Conservation (phyloP, 2,113 vertebrate species). For the Antechinus stuartii region DNA sequence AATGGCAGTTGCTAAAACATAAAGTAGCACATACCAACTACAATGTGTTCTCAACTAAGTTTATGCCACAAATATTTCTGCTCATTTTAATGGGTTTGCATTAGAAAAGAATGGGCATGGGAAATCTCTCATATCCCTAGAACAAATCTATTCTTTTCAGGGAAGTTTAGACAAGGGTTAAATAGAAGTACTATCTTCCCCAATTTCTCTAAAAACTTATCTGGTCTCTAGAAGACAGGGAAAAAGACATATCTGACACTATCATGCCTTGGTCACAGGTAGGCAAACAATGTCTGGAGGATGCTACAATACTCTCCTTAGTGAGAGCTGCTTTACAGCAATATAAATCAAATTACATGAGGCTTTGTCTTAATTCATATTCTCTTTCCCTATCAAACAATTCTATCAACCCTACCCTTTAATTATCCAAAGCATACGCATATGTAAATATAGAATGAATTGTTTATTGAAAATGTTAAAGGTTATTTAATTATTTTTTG, state of each 20-base stretch:
- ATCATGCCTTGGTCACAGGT: background rate
- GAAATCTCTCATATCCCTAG: background rate
- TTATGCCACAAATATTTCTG: conserved; percentile 3
- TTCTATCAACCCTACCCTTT: conserved; percentile 25
- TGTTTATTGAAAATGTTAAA: conserved; percentile 9
- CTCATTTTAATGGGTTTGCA: background rate
- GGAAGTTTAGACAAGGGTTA: background rate
- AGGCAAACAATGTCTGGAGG: background rate
- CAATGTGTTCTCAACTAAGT: background rate
- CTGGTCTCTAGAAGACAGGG: background rate
- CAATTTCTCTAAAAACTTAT: conserved; percentile 15
- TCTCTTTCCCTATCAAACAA: conserved; percentile 35
- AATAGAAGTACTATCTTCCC: conserved; percentile 3
- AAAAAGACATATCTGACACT: background rate
- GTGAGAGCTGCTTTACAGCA: conserved; percentile 25
- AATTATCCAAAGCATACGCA: conserved; percentile 31
- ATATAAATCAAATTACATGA: conserved; percentile 2
- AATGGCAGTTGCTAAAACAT: background rate
- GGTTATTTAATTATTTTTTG: conserved; percentile 35
- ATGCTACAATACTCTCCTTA: conserved; percentile 34
- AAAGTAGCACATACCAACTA: background rate
- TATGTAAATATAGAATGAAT: background rate
- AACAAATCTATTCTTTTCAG: conserved; percentile 40
- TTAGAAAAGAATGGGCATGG: background rate
- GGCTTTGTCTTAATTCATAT: conserved; percentile 8